These are phyloP conservation scores for Regulus satrapa DNA, from an alignment of 2,113 vertebrate genomes.

Conservation along the genomic window DNA sequence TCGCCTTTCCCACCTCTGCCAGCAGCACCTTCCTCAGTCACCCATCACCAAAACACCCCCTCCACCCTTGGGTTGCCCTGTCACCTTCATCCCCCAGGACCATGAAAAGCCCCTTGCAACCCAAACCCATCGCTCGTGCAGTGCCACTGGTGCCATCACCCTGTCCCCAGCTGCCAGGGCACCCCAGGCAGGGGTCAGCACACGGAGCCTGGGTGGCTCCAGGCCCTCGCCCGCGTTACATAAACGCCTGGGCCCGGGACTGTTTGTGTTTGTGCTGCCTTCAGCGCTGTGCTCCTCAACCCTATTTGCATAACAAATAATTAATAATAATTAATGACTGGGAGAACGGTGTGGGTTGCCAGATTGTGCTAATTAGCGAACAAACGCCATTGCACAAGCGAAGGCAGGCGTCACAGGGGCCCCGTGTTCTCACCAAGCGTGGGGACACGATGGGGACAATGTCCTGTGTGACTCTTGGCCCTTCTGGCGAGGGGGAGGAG, in stretches of 20 bases:
- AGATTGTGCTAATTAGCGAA: conserved; percentile 10
- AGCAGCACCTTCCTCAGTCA: background rate
- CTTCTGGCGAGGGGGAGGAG: background rate
- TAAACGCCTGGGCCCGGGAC: background rate
- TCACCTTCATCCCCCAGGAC: background rate
- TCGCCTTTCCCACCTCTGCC: background rate
- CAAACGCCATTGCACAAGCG: rapidly evolving
- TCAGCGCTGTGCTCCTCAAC: background rate
- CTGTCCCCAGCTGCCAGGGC: background rate
- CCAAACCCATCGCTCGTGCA: background rate
- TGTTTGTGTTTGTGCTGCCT: background rate
- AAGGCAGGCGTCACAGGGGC: background rate
- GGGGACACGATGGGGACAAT: background rate
- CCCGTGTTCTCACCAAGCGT: rapidly evolving
- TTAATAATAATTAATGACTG: conserved; percentile 58
- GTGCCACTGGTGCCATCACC: rapidly evolving
- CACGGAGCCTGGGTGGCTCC: rapidly evolving
- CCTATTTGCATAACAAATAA: conserved; percentile 54
- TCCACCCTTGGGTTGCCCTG: too few species aligned
- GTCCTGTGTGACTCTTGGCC: background rate
- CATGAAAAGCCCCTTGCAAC: background rate
- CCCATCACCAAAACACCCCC: rapidly evolving
- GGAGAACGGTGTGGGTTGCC: background rate
- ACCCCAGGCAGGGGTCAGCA: rapidly evolving
- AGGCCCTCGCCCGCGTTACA: background rate